Evolutionary conservation across 1,140 invertebrate genomes (phyloP).

Genomic region (Sinella curviseta): DNA sequence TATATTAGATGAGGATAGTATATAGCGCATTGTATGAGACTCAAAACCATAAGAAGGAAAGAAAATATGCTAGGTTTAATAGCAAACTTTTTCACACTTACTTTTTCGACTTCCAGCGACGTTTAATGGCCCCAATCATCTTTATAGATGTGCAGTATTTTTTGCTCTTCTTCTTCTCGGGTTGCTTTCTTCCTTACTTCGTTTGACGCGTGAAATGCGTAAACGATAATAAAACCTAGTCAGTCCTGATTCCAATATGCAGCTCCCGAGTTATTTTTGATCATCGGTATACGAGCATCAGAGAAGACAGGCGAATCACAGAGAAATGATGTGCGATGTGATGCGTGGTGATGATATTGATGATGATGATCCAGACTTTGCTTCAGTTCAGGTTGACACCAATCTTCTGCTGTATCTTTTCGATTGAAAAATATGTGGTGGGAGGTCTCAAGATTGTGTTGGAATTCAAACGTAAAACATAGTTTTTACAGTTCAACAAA

Average conservation of each 20-base stretch:
- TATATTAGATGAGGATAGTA: no score
- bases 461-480: no score
- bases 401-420: background rate
- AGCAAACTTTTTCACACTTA: constrained; percentile 33
- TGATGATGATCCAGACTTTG: background rate
- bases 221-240: background rate
- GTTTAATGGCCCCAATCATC: constrained; percentile 46
- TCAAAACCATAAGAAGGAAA: no score
- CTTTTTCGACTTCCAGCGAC: constrained; percentile 47
- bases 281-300: no score
- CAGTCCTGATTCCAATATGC: background rate
- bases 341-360: background rate
- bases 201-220: background rate
- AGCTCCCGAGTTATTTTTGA: no score
- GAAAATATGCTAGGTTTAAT: background rate
- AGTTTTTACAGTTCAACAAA: no score
- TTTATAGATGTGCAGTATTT: background rate
- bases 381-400: background rate
- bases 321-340: no score
- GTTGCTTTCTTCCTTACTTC: background rate
- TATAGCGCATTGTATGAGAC: no score
- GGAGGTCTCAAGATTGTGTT: background rate
- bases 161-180: background rate
- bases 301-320: no score
- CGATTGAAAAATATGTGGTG: background rate